Conservation (phyloP, 2,888 invertebrate genomes). For the Scaeva pyrastri region DNA sequence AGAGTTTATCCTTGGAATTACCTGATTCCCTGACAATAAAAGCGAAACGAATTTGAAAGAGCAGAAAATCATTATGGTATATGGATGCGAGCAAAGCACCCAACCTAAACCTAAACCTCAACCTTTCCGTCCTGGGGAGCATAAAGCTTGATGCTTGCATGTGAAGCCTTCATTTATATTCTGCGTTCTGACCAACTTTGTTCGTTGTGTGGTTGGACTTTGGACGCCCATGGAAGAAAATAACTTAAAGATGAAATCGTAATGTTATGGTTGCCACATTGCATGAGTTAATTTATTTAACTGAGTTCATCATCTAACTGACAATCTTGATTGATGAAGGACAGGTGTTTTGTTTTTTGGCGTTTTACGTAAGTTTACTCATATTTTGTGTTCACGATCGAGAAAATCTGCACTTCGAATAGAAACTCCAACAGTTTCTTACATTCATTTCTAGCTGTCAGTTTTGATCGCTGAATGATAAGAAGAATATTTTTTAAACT, state of each 20-base stretch:
- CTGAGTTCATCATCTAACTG: too few species aligned
- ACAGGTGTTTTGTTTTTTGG: too few species aligned
- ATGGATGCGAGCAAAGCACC: neutral
- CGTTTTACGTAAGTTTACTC: too few species aligned
- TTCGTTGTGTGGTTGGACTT: neutral
- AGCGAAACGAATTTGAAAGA: slow-evolving; percentile 65
- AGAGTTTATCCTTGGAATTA: slow-evolving; percentile 56
- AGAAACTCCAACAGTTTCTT: too few species aligned
- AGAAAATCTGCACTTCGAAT: too few species aligned
- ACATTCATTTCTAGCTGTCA: too few species aligned
- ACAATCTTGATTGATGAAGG: too few species aligned
- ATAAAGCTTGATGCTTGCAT: slow-evolving; percentile 48
- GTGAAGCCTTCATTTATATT: slow-evolving; percentile 72
- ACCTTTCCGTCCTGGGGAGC: neutral
- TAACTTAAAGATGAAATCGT: neutral
- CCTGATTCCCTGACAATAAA: slow-evolving; percentile 75
- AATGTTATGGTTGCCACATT: neutral
- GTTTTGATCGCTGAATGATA: too few species aligned
- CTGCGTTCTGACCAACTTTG: slow-evolving; percentile 14
- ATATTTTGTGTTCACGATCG: too few species aligned
- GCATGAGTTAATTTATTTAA: neutral
- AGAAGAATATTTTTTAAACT: too few species aligned
- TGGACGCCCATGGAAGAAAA: neutral
- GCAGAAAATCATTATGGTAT: slow-evolving; percentile 73
- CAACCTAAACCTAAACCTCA: neutral